Conservation (phyloP, 2,797 vertebrate species). For the Champsocephalus esox region DNA sequence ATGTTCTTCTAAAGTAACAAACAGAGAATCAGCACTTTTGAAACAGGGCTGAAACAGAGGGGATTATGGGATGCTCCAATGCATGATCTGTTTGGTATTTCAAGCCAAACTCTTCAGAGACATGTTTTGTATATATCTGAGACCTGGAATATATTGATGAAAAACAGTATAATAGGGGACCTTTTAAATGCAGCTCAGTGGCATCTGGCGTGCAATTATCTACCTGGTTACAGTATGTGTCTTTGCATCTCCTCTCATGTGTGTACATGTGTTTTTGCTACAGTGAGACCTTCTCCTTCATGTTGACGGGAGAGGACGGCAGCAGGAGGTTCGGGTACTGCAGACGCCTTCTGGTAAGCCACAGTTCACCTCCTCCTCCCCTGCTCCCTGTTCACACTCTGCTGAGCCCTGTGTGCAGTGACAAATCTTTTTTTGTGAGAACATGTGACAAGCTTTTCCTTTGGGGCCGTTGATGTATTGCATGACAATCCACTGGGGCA, state of each 20-base stretch:
- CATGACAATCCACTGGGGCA: slow-evolving; percentile 44
- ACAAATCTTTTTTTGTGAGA: slow-evolving; percentile 65
- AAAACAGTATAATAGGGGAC: too few species aligned
- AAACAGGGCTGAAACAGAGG: too few species aligned
- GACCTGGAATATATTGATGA: too few species aligned
- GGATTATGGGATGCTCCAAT: too few species aligned
- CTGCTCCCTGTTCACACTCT: slow-evolving; percentile 46
- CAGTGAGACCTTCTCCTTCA: slow-evolving; percentile 99
- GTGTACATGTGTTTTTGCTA: slow-evolving; percentile 49
- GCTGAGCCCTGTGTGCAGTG: slow-evolving; percentile 65
- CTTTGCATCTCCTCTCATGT: slow-evolving; percentile 27
- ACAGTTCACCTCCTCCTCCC: slow-evolving; percentile 32
- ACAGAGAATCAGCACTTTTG: too few species aligned
- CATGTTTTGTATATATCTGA: too few species aligned
- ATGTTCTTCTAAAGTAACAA: too few species aligned
- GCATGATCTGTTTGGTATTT: too few species aligned
- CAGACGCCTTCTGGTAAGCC: slow-evolving; percentile 95
- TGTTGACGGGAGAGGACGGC: slow-evolving; percentile 98
- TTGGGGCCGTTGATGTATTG: slow-evolving; percentile 28
- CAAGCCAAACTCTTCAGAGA: too few species aligned
- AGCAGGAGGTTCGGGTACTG: slow-evolving; percentile 98
- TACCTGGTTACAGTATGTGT: background rate
- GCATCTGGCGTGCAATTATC: background rate
- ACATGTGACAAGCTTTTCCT: slow-evolving; percentile 60
- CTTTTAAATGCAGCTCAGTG: background rate